Base-by-base conservation (phyloP, 2,888 invertebrate genomes). In the Dinocampus coccinellae region DNA sequence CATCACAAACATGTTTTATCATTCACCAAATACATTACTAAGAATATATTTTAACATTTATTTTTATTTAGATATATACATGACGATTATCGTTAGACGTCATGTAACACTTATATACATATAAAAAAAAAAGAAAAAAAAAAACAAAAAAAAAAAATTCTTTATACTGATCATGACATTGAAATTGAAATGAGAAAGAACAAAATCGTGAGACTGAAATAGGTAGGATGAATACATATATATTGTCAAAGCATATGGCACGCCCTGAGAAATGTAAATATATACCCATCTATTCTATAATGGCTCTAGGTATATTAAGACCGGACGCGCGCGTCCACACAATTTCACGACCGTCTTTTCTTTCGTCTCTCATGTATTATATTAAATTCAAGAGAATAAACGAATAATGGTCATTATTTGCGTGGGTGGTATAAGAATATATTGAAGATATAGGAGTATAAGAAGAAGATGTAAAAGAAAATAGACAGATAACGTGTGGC, bases 261-360 rank as follows among this genome's bases (percentile, higher is more conserved):
- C 63, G 39, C 69, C 63, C 57, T 57, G 42, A 47, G 64, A 70
- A 70, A 70, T 70, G 69, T 64, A 70, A 70, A 70, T 70, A 70
- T 64, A 55, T 57, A 55, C 36, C n/a, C 39, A 20, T 62, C 57
- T 58, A 33, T 63, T 64, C 47, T 33, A 55, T 70, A 70, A 70
- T 64, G 58, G 64, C 57, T 29, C 57, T n/a, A n/a, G n/a, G n/a
- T 58, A 39, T n/a, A 39, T 47, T 29, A 36, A 57, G 57, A 64
- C 58, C 42, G 42, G 69, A 70, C 57, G 63, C 57, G 53, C 62
- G 34, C 24, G 57, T 57, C 47, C 47, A 42, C 55, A 70, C 42
- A 63, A 63, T 64, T 70, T 57, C 57, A 62, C 57, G 39, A 16
- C 39, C n/a, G 24, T 69, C 62, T 53, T 29, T 26, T 22, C 16